Evolutionary conservation across 2,113 vertebrate genomes (phyloP), one percentile per base, ranked within the genome.

Genomic region (Copsychus sechellarum): DNA sequence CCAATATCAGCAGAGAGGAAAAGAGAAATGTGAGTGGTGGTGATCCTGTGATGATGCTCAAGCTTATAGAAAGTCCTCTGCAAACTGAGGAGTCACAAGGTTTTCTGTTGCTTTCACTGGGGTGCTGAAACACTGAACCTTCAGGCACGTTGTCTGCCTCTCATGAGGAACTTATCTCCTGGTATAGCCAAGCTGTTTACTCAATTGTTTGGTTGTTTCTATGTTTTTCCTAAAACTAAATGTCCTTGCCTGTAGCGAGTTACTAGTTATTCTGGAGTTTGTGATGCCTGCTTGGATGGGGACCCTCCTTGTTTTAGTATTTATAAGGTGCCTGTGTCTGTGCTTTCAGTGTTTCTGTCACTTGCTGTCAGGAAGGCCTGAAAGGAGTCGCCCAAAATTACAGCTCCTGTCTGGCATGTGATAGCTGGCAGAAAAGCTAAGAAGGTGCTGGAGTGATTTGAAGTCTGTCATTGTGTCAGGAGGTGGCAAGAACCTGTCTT

Each of bases 1-100:
- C 98, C 92, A 99, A 99, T 86, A 98, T 99, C 98, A 99, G 99
- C 98, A 97, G 98, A 83, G 98, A 98, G 81, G 98, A 99, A 96
- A 98, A 97, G 97, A 98, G 97, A 96, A 98, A 95, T 94, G 99
- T 99, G 92, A 97, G 95, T 82, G 72, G 8, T 50, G 45, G 20
- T 70, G 45, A 40, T 73, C 24, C 21, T 93, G 50, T 54, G 38
- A 54, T 58, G 51, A 13, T 51, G 51, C 33, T 78, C 7, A 54
- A 58, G 33, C 23, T 12, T 25, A 12, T 15, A 73, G 24, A 33
- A 62, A 70, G 36, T 36, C 31, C 23, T 25, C 28, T 78, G 31
- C 36, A 58, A 70, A 54, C 40, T 48, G 56, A 62, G 60, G 24
- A 66, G 43, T 65, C 25, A 5, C 14, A 38, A 80, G 25, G 60